These are phyloP conservation scores for Creontiades dilutus DNA, from an alignment of 2,888 invertebrate species.

Conservation along the genomic window DNA sequence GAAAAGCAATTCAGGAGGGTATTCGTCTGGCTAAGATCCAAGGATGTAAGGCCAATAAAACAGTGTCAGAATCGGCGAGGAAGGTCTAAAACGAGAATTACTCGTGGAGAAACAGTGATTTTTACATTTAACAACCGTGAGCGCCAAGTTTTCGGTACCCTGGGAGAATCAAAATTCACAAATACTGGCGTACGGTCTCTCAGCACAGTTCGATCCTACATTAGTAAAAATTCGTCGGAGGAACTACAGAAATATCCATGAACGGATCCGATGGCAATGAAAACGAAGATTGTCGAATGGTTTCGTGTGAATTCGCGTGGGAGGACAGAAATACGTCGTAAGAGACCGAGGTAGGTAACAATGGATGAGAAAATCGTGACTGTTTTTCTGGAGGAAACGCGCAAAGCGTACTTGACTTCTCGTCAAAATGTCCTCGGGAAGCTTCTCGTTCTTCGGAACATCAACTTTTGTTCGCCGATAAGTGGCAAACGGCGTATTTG, in stretches of 20 bases:
- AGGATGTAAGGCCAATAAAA: too few species aligned
- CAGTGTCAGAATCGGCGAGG: too few species aligned
- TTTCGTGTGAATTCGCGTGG: slow-evolving; percentile 33
- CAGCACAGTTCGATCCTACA: too few species aligned
- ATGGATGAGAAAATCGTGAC: slow-evolving; percentile 39
- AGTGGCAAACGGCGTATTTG: not conserved
- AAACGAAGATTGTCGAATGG: slow-evolving; percentile 2
- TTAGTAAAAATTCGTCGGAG: too few species aligned
- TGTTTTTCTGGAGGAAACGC: not conserved
- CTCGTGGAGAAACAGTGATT: too few species aligned
- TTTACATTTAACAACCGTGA: too few species aligned
- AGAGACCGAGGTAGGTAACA: not conserved
- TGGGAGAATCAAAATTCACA: too few species aligned
- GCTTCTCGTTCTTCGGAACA: not conserved
- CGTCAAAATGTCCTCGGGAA: not conserved
- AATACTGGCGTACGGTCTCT: too few species aligned
- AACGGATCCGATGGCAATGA: slow-evolving; percentile 28
- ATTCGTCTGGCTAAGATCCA: too few species aligned
- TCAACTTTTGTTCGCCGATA: not conserved
- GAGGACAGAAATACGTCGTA: slow-evolving; percentile 21
- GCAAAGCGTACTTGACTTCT: slow-evolving; percentile 2
- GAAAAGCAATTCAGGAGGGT: too few species aligned
- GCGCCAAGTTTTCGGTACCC: too few species aligned
- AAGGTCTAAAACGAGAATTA: too few species aligned
- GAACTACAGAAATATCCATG: not conserved